Conservation (phyloP, 2,888 invertebrate species). For the Mesoligia furuncula region DNA sequence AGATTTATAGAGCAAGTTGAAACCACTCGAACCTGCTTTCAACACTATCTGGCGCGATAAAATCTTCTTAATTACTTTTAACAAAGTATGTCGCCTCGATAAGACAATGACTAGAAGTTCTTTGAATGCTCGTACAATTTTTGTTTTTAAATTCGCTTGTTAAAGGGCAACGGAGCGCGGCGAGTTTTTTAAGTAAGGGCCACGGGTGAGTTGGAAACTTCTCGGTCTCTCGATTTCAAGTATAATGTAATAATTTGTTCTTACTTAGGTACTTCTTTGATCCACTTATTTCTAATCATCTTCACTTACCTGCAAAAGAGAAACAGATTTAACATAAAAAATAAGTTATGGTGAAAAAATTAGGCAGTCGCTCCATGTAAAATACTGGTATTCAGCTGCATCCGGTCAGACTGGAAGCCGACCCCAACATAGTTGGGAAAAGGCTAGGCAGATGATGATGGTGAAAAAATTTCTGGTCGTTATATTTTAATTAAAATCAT, state of each 20-base stretch:
- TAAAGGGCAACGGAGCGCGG: slow-evolving; percentile 54
- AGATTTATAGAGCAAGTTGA: slow-evolving; percentile 86
- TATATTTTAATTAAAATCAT: background rate
- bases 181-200: slow-evolving; percentile 57
- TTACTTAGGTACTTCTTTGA: slow-evolving; percentile 39
- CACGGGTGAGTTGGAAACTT: slow-evolving; percentile 51
- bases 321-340: slow-evolving; percentile 8
- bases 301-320: slow-evolving; percentile 62
- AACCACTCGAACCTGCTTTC: slow-evolving; percentile 75
- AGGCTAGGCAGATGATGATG: too few species aligned
- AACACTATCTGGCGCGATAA: slow-evolving; percentile 78
- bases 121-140: slow-evolving; percentile 70
- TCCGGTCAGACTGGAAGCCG: too few species aligned
- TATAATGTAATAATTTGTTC: slow-evolving; percentile 35
- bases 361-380: too few species aligned
- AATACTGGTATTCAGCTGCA: too few species aligned
- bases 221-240: slow-evolving; percentile 29
- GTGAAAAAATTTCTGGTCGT: background rate
- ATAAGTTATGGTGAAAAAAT: background rate
- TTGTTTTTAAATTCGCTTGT: slow-evolving; percentile 63
- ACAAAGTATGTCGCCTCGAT: slow-evolving; percentile 66
- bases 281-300: slow-evolving; percentile 11
- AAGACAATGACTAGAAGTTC: slow-evolving; percentile 73
- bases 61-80: slow-evolving; percentile 80
- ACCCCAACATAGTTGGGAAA: too few species aligned